Evolutionary conservation across 2,888 invertebrate species (phyloP).

Genomic region (Lasioglossum lativentre): DNA sequence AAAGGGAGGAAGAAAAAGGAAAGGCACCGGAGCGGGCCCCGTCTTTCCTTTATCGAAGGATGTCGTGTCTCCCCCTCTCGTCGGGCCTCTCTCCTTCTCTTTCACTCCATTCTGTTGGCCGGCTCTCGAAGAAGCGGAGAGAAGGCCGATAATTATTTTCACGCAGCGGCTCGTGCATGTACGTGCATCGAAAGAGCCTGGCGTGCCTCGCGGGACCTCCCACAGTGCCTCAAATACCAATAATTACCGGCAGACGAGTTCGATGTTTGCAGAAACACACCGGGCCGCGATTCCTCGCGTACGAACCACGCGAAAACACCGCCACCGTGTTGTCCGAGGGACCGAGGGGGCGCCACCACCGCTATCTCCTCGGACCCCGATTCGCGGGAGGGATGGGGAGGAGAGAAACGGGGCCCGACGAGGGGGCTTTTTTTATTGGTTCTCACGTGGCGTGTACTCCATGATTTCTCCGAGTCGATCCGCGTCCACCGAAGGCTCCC

Average conservation of each 20-base stretch:
- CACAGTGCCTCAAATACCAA: slow-evolving; percentile 71
- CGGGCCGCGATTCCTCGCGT: slow-evolving; percentile 52
- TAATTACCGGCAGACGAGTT: slow-evolving; percentile 72
- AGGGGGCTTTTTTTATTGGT: slow-evolving; percentile 32
- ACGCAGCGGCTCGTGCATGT: slow-evolving; percentile 71
- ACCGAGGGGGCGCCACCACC: slow-evolving; percentile 31
- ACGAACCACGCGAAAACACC: slow-evolving; percentile 45
- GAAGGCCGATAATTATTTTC: slow-evolving; percentile 75
- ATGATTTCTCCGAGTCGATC: slow-evolving; percentile 39
- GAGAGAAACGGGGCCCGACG: not conserved
- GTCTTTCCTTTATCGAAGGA: slow-evolving; percentile 53
- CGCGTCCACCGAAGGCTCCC: slow-evolving; percentile 22
- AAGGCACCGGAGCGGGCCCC: slow-evolving; percentile 27
- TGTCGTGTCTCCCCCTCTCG: slow-evolving; percentile 17
- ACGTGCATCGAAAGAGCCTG: slow-evolving; percentile 60
- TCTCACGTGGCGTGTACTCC: slow-evolving; percentile 29
- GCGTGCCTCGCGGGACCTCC: slow-evolving; percentile 72
- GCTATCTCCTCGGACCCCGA: not conserved
- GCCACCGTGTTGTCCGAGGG: slow-evolving; percentile 28
- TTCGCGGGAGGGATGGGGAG: not conserved
- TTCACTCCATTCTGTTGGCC: slow-evolving; percentile 25
- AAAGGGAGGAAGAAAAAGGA: slow-evolving; percentile 35
- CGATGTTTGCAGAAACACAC: slow-evolving; percentile 69
- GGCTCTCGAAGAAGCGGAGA: slow-evolving; percentile 51
- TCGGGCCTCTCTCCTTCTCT: slow-evolving; percentile 24